These are phyloP conservation scores for Donacobius atricapilla DNA, from an alignment of 2,113 vertebrate genomes.

Conservation along the genomic window DNA sequence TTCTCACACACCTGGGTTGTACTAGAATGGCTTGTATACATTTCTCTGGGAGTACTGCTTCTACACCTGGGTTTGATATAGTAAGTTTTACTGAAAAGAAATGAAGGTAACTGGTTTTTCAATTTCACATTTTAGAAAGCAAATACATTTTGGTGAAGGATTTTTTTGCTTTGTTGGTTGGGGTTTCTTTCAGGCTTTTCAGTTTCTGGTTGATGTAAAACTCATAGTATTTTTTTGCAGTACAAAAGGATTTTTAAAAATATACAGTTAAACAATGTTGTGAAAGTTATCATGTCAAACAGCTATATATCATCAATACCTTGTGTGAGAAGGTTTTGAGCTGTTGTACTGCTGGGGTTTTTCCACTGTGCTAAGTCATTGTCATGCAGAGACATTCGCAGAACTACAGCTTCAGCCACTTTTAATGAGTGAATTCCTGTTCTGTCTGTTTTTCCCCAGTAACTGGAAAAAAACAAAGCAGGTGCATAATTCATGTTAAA, in stretches of 20 bases:
- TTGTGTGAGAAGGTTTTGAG: not conserved
- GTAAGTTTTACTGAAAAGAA: not conserved
- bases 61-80: not conserved
- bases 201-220: not conserved
- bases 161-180: not conserved
- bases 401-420: not conserved
- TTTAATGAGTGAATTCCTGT: not conserved
- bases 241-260: not conserved
- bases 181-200: not conserved
- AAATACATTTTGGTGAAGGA: accelerated
- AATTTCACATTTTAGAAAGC: not conserved
- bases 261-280: not conserved
- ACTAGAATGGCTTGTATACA: not conserved
- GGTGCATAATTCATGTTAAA: not conserved
- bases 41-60: not conserved
- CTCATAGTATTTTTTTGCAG: not conserved
- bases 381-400: not conserved
- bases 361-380: not conserved
- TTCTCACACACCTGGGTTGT: not conserved
- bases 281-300: not conserved
- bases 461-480: not conserved
- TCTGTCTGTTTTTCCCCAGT: not conserved
- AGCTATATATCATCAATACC: not conserved
- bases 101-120: not conserved
- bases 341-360: not conserved